Evolutionary conservation across 2,888 invertebrate species (phyloP), one percentile per base, ranked within the genome.

Genomic region (Synanthedon vespiformis): DNA sequence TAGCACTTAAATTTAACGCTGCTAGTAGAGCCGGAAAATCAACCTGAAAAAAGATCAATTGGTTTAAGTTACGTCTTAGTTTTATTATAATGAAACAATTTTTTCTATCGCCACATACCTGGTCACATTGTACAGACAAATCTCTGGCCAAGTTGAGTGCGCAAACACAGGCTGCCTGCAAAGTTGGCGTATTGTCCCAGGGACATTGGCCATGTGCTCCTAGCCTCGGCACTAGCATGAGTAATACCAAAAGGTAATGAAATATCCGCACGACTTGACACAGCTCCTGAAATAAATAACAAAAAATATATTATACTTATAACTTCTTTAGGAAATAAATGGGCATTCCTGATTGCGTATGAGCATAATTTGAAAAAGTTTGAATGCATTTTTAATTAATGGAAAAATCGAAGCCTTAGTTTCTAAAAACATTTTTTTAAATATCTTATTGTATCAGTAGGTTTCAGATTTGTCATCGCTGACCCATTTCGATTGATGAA

Each of bases 111-210:
- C 49, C 63, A 22, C 22, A 22, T 77, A 90, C 91, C 89, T 94
- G 93, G 81, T 95, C 95, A 80, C 96, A 96, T 81, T 96, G 96
- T 58, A 96, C 93, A 40, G 95, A 95, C 12, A 96, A 88, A 74
- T 95, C 95, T 63, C 92, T 90, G 48, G 94, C 95, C 57, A 95
- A 88, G 74, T 95, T 96, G 77, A 93, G 93, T 57, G 95, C 95
- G 81, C 97, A 97, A 56, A 96, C 90, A 77, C 97, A 97, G 49
- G 94, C 92, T 51, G 93, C 90, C 69, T 95, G 94, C 56, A 97
- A 89, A 50, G 89, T 88, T 22, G 92, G 89, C 57, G 93, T 91
- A 55, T 90, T 89, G 64, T 93, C 93, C 95, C 96, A 96, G 1
- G 96, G 96, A 79, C 97, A 97, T 68, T 94, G 93, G 18, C 91